phyloP scores from a whole-genome alignment of 2,113 vertebrate genomes.

The Lamprotornis superbus region DNA sequence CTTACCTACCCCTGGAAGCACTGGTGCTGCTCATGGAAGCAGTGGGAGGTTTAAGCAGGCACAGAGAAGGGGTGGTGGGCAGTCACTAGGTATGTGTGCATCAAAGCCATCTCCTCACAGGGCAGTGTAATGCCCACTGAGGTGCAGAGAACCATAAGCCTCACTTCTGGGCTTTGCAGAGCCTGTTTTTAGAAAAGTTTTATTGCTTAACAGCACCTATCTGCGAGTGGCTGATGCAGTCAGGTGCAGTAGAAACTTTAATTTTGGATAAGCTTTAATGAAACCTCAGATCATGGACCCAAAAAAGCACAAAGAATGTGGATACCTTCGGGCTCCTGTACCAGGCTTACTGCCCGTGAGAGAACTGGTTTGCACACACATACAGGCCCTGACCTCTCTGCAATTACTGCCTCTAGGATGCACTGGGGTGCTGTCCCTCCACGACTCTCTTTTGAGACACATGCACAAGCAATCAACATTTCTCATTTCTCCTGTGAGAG shows the following conservation, averaged over 20 bases:
- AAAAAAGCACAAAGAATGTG: neutral
- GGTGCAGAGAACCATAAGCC: neutral
- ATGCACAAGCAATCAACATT: neutral
- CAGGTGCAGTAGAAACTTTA: neutral
- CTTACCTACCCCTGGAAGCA: fast-evolving
- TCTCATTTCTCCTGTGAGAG: neutral
- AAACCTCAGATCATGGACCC: neutral
- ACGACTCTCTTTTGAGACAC: neutral
- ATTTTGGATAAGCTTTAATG: neutral
- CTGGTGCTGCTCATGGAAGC: neutral
- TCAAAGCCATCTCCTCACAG: neutral
- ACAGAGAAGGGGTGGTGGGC: neutral
- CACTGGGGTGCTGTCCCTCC: neutral
- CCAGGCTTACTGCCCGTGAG: neutral
- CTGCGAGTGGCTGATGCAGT: neutral
- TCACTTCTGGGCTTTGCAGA: neutral
- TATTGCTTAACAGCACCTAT: neutral
- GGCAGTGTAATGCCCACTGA: neutral
- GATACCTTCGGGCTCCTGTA: neutral
- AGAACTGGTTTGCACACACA: neutral
- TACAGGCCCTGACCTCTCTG: neutral
- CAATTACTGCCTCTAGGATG: neutral
- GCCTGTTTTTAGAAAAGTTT: neutral
- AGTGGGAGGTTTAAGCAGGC: neutral
- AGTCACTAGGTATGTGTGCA: neutral